Evolutionary conservation across 2,888 invertebrate genomes (phyloP).

Genomic region (Catocala fraxini): DNA sequence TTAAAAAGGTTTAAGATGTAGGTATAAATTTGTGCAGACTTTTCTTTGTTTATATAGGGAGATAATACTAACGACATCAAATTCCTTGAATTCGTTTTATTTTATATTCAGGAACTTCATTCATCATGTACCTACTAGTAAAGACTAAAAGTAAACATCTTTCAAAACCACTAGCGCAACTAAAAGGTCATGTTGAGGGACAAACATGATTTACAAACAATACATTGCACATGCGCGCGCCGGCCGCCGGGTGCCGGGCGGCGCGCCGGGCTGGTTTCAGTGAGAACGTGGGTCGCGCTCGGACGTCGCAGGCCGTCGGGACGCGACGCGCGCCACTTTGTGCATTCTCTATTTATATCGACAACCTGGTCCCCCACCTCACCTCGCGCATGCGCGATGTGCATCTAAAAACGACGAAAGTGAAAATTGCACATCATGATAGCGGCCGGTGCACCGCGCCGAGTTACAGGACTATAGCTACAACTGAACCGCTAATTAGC

Average conservation of each 20-base stretch:
- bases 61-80: no score
- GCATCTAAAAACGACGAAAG: conserved; percentile 74
- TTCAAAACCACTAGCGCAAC: conserved; percentile 30
- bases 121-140: no score
- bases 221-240: conserved; percentile 69
- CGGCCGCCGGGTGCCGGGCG: conserved; percentile 23
- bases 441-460: conserved; percentile 60
- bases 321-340: conserved; percentile 54
- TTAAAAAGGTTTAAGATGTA: no score
- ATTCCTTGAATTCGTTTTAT: no score
- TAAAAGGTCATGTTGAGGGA: conserved; percentile 62
- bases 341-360: conserved; percentile 83
- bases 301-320: conserved; percentile 46
- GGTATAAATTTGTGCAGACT: no score
- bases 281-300: conserved; percentile 44
- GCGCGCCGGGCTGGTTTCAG: conserved; percentile 39
- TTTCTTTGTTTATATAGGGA: no score
- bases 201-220: conserved; percentile 75
- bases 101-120: no score
- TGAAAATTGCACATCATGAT: conserved; percentile 84
- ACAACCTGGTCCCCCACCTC: conserved; percentile 61
- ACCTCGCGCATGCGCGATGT: conserved; percentile 76
- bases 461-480: conserved; percentile 50
- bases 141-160: no score
- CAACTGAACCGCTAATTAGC: conserved; percentile 57